Evolutionary conservation across 35 echinoderm and acorn worm species (phyloP).

Genomic region (Heliocidaris erythrogramma): DNA sequence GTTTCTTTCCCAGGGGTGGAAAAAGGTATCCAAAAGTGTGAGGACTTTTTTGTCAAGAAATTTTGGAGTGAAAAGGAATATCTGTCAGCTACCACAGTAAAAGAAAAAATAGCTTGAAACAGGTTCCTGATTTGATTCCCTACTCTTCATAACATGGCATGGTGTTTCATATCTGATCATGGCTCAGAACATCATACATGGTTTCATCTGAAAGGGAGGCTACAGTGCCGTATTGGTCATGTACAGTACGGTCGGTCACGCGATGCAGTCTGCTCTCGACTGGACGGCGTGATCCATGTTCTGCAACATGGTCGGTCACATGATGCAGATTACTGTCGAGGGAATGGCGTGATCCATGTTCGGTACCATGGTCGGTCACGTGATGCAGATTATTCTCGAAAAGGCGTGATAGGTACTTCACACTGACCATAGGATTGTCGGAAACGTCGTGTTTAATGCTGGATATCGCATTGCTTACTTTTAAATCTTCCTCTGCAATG

Average conservation of each 20-base stretch:
- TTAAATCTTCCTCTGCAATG: background rate
- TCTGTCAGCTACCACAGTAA: background rate
- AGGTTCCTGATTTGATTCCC: too few relatives aligned
- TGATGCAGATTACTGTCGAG: background rate
- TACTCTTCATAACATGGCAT: too few relatives aligned
- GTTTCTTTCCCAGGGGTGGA: too few relatives aligned
- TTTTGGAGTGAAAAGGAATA: too few relatives aligned
- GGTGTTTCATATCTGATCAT: background rate
- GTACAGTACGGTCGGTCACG: background rate
- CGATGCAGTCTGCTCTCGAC: too few relatives aligned
- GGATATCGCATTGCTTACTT: background rate
- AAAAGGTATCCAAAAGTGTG: too few relatives aligned
- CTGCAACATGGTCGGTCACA: background rate
- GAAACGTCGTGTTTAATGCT: background rate
- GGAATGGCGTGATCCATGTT: background rate
- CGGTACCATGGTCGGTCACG: background rate
- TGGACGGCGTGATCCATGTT: background rate
- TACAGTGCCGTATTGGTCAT: background rate
- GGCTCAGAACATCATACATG: background rate
- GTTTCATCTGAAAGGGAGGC: background rate
- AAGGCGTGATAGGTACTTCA: background rate
- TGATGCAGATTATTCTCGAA: background rate
- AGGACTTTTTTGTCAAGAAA: too few relatives aligned
- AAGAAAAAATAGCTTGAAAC: too few relatives aligned
- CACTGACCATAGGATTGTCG: background rate